These are phyloP conservation scores for Serilophus lunatus DNA, from an alignment of 2,113 vertebrate genomes.

Conservation along the genomic window DNA sequence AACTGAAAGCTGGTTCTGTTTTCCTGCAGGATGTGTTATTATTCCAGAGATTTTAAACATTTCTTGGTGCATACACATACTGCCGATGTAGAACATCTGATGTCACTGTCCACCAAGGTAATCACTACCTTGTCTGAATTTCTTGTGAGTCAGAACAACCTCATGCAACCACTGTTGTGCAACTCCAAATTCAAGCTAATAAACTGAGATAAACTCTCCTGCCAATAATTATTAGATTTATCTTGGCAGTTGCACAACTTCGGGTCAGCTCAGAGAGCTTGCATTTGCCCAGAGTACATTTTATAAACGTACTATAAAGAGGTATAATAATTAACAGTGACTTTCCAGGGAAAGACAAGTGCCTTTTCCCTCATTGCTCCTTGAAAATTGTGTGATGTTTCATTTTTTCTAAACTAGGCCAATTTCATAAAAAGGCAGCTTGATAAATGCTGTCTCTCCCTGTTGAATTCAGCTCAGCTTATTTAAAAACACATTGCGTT, in stretches of 20 bases:
- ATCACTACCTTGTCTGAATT: not conserved
- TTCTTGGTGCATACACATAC: not conserved
- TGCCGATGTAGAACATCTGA: not conserved
- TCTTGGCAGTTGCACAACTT: not conserved
- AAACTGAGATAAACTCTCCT: not conserved
- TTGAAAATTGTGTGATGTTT: not conserved
- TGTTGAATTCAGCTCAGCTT: not conserved
- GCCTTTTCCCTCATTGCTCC: not conserved
- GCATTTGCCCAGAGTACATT: not conserved
- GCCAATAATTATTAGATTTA: not conserved
- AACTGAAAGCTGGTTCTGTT: not conserved
- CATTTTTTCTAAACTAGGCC: not conserved
- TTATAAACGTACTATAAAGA: not conserved
- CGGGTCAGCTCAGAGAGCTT: not conserved
- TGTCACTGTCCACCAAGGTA: not conserved
- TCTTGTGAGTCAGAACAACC: not conserved
- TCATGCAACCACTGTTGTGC: not conserved
- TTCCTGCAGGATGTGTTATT: not conserved
- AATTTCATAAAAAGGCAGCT: constrained; percentile 13
- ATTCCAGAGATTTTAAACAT: not conserved
- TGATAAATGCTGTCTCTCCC: not conserved
- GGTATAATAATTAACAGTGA: not conserved
- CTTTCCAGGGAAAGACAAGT: not conserved
- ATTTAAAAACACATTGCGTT: not conserved
- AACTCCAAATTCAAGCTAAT: not conserved